Evolutionary conservation across 92 coral and sea anemone species (phyloP), one percentile per base, ranked within the genome.

Genomic region (Pocillopora grandis): DNA sequence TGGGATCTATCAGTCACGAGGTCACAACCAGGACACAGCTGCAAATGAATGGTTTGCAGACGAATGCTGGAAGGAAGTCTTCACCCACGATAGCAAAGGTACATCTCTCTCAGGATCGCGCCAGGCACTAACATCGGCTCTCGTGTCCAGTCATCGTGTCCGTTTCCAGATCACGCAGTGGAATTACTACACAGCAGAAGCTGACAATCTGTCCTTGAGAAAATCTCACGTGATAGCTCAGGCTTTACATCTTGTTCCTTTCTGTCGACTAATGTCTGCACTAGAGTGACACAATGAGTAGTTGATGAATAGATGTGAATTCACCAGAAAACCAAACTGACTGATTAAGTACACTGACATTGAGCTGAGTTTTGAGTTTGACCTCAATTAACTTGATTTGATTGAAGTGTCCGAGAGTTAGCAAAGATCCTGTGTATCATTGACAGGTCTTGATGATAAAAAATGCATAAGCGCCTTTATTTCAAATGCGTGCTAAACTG

Each of bases 221-320:
- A 87, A 89, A 19, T 93, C 93, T 21, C 95, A 93, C 73, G 97
- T 93, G 80, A 91, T 93, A 27, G 97, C 97, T 13, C 95, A 94
- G 80, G 93, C 52, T 42, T 7, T 42, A 42, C 52, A 42, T 42
- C 52, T 42, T 42, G 52, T 42, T 42, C 52, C 52, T 42, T 42
- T 42, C 8, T 42, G 52, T 42, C 5, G 52, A 42, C 4, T 42
- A 3, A 42, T 42, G 52, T 42, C 52, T 42, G 4, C 8, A 42
- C 52, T 42, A 7, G 52, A 7, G 52, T 42, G 52, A 42, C 52
- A 3, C 52, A 42, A 7, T 42, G 8, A 42, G 52, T 42, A 7
- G 52, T 42, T 42, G 5, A 42, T 42, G 7, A 42, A 42, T 42
- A 42, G 8, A 42, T 42, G 52, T 42, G 52, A 42, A 42, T 42